Base-by-base conservation (phyloP, 2,797 vertebrate species). In the Tenualosa ilisha region DNA sequence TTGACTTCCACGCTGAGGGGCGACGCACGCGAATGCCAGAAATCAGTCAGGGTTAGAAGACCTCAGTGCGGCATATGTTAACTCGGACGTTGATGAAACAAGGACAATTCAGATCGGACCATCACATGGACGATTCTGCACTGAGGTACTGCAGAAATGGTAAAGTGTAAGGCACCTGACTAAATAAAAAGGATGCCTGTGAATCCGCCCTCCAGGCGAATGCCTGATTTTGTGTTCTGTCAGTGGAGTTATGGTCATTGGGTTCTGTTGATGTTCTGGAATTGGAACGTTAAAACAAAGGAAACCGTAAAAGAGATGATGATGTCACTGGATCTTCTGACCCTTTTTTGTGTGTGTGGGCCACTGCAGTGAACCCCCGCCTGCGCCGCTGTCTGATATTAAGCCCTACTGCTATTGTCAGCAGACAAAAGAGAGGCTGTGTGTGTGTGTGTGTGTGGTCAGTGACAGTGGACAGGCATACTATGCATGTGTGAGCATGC, bases 341-440 rank as follows among this genome's bases (percentile, higher is more conserved):
- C 56, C 56, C 56, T 22, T 4, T 22, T 59, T 59, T 31, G 56
- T 59, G 56, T 59, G 56, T 59, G 56, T 59, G 56, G 56, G 17
- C 56, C 20, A 22, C 56, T 6, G 17, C 20, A 59, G 20, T 59
- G 20, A 0, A 59, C 17, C 56, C 56, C 56, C 20, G 49, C 50
- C 63, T 49, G 40, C 59, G 54, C 49, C 72, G 56, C 82, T 46
- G 86, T 68, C 84, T 85, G 82, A 85, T 83, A 85, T 63, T 31
- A 83, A 84, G 72, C 82, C 75, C 31, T 82, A 82, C 82, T 20
- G 37, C 84, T 84, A 82, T 87, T 85, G 84, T 85, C 40, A 37
- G 54, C 1, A 53, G 81, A 59, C 72, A 85, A 83, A 87, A 82
- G 63, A 17, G 56, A 59, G 56, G 54, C 54, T 59, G 54, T 59